Conservation (phyloP, 2,888 invertebrate genomes). For the Limenitis camilla region DNA sequence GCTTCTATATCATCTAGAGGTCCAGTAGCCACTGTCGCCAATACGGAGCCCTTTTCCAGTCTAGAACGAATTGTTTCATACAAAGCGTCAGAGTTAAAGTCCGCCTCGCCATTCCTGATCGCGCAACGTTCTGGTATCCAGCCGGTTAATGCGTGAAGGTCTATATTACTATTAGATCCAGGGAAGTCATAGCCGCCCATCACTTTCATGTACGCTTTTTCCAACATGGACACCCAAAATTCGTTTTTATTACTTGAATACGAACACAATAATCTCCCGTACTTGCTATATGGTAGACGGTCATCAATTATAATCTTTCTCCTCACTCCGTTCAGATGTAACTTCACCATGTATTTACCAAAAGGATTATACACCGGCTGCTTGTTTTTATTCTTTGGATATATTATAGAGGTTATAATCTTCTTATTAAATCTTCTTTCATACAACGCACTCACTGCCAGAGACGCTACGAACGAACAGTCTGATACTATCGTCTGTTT, state of each 20-base stretch:
- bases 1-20: slow-evolving; percentile 83
- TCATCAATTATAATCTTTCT: slow-evolving; percentile 93
- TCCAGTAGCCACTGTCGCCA: slow-evolving; percentile 91
- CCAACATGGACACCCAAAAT: slow-evolving; percentile 94
- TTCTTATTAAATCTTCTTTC: slow-evolving; percentile 89
- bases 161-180: slow-evolving; percentile 97
- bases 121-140: slow-evolving; percentile 96
- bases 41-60: slow-evolving; percentile 83
- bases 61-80: slow-evolving; percentile 83
- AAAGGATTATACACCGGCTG: slow-evolving; percentile 94
- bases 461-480: slow-evolving; percentile 96
- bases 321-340: slow-evolving; percentile 92
- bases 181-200: slow-evolving; percentile 98
- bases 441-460: slow-evolving; percentile 94
- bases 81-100: slow-evolving; percentile 80
- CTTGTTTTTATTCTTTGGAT: slow-evolving; percentile 89
- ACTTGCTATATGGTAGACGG: slow-evolving; percentile 84
- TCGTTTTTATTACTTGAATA: slow-evolving; percentile 92
- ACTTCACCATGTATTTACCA: slow-evolving; percentile 94
- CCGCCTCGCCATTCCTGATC: slow-evolving; percentile 78
- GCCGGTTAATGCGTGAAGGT: slow-evolving; percentile 94
- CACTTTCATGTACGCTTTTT: slow-evolving; percentile 98
- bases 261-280: slow-evolving; percentile 91
- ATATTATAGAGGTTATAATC: slow-evolving; percentile 93
- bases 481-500: slow-evolving; percentile 97